Conservation (phyloP, 2,113 vertebrate genomes). For the Crotalus viridis region DNA sequence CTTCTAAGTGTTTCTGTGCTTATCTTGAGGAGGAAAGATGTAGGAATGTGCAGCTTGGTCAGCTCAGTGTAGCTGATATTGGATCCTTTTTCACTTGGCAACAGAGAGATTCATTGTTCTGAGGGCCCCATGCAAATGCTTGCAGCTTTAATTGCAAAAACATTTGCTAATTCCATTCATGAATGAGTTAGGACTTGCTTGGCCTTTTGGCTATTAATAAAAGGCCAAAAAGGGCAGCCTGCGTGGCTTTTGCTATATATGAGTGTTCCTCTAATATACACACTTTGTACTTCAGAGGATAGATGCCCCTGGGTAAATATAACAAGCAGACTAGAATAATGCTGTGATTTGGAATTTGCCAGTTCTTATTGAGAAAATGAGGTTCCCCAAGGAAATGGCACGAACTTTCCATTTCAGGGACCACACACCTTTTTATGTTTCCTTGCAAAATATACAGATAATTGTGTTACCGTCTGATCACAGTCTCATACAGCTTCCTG, state of each 20-base stretch:
- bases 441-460: neutral
- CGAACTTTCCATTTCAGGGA: neutral
- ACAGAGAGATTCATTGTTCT: conserved; percentile 75
- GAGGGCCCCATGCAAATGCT: conserved; percentile 63
- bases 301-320: neutral
- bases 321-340: neutral
- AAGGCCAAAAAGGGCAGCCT: neutral
- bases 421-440: neutral
- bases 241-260: neutral
- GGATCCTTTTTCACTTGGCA: conserved; percentile 66
- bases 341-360: neutral
- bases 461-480: neutral
- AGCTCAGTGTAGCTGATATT: conserved; percentile 62
- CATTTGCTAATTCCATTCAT: conserved; percentile 68
- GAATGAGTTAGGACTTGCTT: conserved; percentile 56
- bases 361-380: neutral
- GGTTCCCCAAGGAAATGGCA: neutral
- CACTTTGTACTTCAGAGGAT: neutral
- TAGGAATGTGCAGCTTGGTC: conserved; percentile 71
- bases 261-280: neutral
- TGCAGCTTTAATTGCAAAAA: conserved; percentile 71
- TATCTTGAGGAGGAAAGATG: conserved; percentile 60
- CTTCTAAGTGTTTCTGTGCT: neutral
- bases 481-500: neutral
- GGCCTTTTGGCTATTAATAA: conserved; percentile 65